A percentile compares a stretch with the other conserved stretches of the same genome.
Conservation (phyloP, 1,140 invertebrate genomes). For the Lepidurus couesii region DNA sequence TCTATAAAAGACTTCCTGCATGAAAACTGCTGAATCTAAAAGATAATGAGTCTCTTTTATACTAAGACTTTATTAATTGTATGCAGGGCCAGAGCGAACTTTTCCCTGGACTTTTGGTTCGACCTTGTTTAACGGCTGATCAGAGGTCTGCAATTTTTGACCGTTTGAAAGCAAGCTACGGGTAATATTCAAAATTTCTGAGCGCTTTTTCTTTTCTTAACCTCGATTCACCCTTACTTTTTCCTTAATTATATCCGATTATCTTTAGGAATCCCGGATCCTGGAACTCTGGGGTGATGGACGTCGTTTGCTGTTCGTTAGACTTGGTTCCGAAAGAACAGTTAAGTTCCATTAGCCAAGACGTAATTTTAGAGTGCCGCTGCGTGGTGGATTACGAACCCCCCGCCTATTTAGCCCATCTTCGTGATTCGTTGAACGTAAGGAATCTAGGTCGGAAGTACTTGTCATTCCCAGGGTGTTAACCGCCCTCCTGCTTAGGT, state of each 20-base stretch:
- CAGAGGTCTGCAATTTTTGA: conserved; percentile 18
- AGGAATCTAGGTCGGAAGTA: not conserved
- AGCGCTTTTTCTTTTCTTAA: not conserved
- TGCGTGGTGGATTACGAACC: conserved; percentile 25
- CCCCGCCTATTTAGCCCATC: not conserved
- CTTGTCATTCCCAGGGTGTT: conserved; percentile 4
- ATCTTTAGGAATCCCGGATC: not conserved
- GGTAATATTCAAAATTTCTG: conserved; percentile 22
- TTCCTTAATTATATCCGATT: not conserved
- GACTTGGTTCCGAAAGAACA: conserved; percentile 3
- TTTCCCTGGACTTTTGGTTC: conserved; percentile 17
- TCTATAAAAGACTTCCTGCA: too few relatives aligned
- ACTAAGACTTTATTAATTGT: not conserved
- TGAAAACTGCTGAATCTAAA: too few relatives aligned
- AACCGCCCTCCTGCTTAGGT: conserved; percentile 12
- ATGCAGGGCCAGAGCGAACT: conserved; percentile 22
- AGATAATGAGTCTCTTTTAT: too few relatives aligned
- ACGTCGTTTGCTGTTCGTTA: conserved; percentile 30
- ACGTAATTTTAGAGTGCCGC: conserved; percentile 26
- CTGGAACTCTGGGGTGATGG: conserved; percentile 22
- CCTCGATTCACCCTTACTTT: not conserved
- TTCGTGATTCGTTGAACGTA: conserved; percentile 28
- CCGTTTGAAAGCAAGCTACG: conserved; percentile 27
- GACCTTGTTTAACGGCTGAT: conserved; percentile 26
- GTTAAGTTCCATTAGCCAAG: conserved; percentile 25